Percentiles rank a stretch among this genome's conserved stretches.
Conservation (phyloP, 2,888 invertebrate genomes). For the Reticulitermes lucifugus region DNA sequence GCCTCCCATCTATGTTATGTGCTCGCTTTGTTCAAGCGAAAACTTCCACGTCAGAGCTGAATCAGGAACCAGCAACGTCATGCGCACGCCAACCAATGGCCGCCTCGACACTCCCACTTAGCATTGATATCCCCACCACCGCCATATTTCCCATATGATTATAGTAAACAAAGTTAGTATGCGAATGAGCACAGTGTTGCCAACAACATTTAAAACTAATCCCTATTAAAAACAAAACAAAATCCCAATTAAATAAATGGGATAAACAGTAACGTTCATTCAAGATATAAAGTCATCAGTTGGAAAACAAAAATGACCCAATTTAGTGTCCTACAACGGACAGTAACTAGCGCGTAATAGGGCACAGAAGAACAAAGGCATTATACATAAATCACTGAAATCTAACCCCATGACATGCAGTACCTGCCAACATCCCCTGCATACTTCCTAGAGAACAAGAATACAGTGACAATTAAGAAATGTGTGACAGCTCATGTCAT, state of each 20-base stretch:
- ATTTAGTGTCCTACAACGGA: too few species aligned
- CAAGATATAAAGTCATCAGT: not conserved
- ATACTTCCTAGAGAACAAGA: too few species aligned
- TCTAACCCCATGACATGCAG: too few species aligned
- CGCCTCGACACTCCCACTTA: not conserved
- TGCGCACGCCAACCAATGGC: not conserved
- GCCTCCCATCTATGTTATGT: not conserved
- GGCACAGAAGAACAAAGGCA: too few species aligned
- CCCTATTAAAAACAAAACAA: not conserved
- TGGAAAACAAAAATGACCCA: too few species aligned
- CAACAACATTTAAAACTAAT: not conserved
- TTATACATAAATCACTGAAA: too few species aligned
- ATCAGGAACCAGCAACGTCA: slow-evolving; percentile 5
- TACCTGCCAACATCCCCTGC: too few species aligned
- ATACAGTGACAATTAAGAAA: too few species aligned
- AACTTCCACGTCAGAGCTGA: slow-evolving; percentile 25
- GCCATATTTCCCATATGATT: slow-evolving; percentile 16
- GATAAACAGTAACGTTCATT: not conserved
- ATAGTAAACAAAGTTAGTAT: slow-evolving; percentile 32
- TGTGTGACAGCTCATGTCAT: too few species aligned
- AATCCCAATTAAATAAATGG: not conserved
- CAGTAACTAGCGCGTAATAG: too few species aligned
- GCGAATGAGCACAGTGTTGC: not conserved
- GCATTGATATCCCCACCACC: not conserved
- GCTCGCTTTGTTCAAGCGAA: slow-evolving; percentile 23